These are phyloP conservation scores for Pseudomyrmex flavicornis DNA, from an alignment of 1,140 invertebrate species.

Conservation along the genomic window DNA sequence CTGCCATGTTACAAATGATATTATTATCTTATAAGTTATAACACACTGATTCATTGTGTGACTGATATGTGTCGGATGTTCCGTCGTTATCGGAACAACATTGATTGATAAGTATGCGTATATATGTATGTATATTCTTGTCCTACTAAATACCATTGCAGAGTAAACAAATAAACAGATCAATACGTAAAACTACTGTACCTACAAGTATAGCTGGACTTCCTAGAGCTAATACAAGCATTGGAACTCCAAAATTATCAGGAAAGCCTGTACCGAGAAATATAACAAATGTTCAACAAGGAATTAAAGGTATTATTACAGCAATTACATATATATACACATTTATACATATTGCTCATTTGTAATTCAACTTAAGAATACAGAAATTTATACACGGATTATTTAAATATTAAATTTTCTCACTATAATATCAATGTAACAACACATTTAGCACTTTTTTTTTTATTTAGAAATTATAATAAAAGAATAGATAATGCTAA, in stretches of 20 bases:
- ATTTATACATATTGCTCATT: neutral
- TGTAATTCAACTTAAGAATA: neutral
- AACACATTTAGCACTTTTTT: too few species aligned
- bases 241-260: conserved; percentile 67
- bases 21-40: neutral
- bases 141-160: neutral
- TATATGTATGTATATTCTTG: too few species aligned
- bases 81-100: too few species aligned
- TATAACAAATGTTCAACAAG: conserved; percentile 54
- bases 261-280: conserved; percentile 48
- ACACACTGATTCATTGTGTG: neutral
- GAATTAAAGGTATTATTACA: conserved; percentile 54
- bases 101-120: too few species aligned
- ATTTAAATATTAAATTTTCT: too few species aligned
- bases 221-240: conserved; percentile 32
- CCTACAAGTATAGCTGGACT: conserved; percentile 20
- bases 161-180: conserved; percentile 63
- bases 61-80: too few species aligned
- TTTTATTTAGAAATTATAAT: too few species aligned
- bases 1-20: neutral
- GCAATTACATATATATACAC: neutral
- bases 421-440: too few species aligned
- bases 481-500: too few species aligned
- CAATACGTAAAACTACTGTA: conserved; percentile 57
- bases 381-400: too few species aligned